phyloP scores from a whole-genome alignment of 2,113 vertebrate genomes.

The Pterocles orientalis region DNA sequence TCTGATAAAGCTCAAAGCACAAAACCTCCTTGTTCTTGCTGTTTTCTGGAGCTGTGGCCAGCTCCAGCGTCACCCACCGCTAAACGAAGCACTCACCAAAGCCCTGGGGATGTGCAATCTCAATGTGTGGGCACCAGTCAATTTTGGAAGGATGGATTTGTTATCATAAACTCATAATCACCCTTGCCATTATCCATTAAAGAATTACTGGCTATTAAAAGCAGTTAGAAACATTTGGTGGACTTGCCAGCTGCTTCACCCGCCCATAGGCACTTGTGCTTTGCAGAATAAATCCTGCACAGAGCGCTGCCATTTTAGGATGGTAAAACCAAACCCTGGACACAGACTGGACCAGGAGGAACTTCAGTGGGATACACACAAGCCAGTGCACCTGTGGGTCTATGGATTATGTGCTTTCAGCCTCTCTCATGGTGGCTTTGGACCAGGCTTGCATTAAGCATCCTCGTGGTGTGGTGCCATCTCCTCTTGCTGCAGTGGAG shows the following conservation, averaged over 20 bases:
- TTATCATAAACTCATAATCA: background rate
- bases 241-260: background rate
- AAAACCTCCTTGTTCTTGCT: background rate
- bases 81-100: background rate
- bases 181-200: background rate
- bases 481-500: background rate
- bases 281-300: background rate
- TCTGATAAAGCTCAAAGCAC: background rate
- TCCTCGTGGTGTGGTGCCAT: background rate
- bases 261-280: accelerated
- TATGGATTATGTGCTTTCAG: accelerated
- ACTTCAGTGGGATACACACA: background rate
- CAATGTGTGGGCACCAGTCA: background rate
- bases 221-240: background rate
- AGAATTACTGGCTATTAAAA: background rate
- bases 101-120: background rate
- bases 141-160: background rate
- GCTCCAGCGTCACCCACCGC: background rate
- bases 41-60: background rate
- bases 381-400: background rate
- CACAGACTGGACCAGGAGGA: background rate
- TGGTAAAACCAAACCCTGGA: background rate
- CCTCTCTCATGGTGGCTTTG: background rate
- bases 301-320: background rate
- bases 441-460: background rate